Percentiles rank a stretch among this genome's conserved stretches.
phyloP scores from a whole-genome alignment of 2,888 invertebrate genomes.

The Shargacucullia verbasci region DNA sequence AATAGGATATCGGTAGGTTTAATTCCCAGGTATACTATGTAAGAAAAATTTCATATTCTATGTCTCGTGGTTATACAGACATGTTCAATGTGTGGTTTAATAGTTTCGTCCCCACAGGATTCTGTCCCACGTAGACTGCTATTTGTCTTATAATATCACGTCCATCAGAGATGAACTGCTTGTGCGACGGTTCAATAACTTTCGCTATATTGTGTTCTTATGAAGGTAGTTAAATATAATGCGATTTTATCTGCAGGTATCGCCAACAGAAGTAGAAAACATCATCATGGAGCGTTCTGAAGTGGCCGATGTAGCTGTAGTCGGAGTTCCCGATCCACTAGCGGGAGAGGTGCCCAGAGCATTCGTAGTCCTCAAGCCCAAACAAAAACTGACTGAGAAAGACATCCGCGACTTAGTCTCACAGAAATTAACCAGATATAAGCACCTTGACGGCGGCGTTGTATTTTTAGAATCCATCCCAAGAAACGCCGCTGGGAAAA shows the following conservation, averaged over 20 bases:
- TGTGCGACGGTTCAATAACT: too few relatives aligned
- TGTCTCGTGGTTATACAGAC: too few relatives aligned
- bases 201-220: too few relatives aligned
- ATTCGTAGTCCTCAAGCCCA: conserved; percentile 91
- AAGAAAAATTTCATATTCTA: too few relatives aligned
- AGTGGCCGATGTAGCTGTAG: conserved; percentile 94
- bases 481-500: conserved; percentile 93
- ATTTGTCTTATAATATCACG: too few relatives aligned
- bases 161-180: too few relatives aligned
- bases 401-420: conserved; percentile 89
- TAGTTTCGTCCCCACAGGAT: too few relatives aligned
- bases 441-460: conserved; percentile 92
- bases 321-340: conserved; percentile 91
- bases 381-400: conserved; percentile 87
- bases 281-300: conserved; percentile 92
- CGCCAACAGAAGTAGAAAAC: conserved; percentile 95
- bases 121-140: too few relatives aligned
- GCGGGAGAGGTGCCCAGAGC: conserved; percentile 94
- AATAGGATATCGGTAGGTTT: too few relatives aligned
- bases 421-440: conserved; percentile 92
- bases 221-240: neutral
- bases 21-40: too few relatives aligned
- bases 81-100: too few relatives aligned
- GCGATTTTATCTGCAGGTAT: conserved; percentile 89
- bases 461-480: conserved; percentile 92